Percentiles rank a stretch among this genome's conserved stretches.
phyloP scores from a whole-genome alignment of 2,888 invertebrate genomes.

The Zhengitettix transpicula region DNA sequence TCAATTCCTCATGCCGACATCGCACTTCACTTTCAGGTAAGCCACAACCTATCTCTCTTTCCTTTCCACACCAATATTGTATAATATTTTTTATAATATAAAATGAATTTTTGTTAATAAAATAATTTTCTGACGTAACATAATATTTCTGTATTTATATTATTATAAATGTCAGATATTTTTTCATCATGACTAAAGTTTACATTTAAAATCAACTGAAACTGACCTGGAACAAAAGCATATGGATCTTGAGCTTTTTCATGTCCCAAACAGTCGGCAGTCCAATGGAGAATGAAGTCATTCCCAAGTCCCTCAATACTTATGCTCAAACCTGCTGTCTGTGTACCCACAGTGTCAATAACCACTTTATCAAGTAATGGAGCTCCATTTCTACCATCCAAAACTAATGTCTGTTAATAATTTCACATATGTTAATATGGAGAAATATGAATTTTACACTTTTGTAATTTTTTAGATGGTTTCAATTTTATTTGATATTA shows the following conservation, averaged over 20 bases:
- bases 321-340: conserved; percentile 39
- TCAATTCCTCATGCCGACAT: too few species aligned
- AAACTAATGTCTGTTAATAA: conserved; percentile 15
- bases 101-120: background rate
- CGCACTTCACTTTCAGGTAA: too few species aligned
- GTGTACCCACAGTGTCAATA: conserved; percentile 40
- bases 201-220: conserved; percentile 6
- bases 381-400: conserved; percentile 42
- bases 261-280: conserved; percentile 43
- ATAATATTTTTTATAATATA: too few species aligned
- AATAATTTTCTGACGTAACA: background rate
- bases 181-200: background rate
- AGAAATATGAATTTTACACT: too few species aligned
- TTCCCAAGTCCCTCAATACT: conserved; percentile 45
- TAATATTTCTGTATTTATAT: too few species aligned
- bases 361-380: conserved; percentile 39
- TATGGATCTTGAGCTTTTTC: conserved; percentile 27
- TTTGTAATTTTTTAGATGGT: too few species aligned
- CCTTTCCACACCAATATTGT: too few species aligned
- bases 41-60: too few species aligned
- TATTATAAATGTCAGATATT: background rate
- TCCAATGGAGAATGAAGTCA: conserved; percentile 66
- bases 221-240: conserved; percentile 14
- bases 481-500: too few species aligned
- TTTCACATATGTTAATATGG: background rate